phyloP scores from a whole-genome alignment of 2,888 invertebrate genomes.

The Falcaria lacertinaria region DNA sequence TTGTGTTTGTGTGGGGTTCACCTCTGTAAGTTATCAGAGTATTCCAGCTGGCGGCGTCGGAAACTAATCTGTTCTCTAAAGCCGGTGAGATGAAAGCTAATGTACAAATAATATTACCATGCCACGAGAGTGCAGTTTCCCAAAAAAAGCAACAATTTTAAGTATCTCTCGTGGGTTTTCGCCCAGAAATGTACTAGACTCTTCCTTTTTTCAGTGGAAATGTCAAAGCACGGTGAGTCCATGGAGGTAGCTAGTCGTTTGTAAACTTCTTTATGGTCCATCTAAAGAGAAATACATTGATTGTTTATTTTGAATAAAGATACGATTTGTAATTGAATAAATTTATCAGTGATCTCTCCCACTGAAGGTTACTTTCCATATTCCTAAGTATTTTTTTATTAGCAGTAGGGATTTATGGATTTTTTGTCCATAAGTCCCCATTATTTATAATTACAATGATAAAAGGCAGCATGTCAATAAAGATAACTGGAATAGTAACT shows the following conservation, averaged over 20 bases:
- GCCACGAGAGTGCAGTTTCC: slow-evolving; percentile 44
- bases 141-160: slow-evolving; percentile 39
- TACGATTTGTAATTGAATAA: not conserved
- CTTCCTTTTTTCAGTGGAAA: slow-evolving; percentile 37
- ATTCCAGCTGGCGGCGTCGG: not conserved
- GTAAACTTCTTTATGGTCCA: slow-evolving; percentile 40
- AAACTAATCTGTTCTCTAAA: not conserved
- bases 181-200: slow-evolving; percentile 45
- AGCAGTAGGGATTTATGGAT: no score
- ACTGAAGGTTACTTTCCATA: no score
- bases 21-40: not conserved
- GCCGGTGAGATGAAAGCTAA: not conserved
- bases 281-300: slow-evolving; percentile 22
- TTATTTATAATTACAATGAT: no score
- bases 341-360: not conserved
- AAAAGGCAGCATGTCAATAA: no score
- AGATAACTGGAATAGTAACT: no score
- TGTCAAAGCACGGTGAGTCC: slow-evolving; percentile 52
- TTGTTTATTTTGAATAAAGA: not conserved
- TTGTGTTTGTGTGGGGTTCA: not conserved
- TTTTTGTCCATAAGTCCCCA: no score
- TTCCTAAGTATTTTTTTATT: no score
- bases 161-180: slow-evolving; percentile 35
- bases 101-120: slow-evolving; percentile 36
- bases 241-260: slow-evolving; percentile 46